phyloP scores from a whole-genome alignment of 2,888 invertebrate genomes.

The Zygaena filipendulae region DNA sequence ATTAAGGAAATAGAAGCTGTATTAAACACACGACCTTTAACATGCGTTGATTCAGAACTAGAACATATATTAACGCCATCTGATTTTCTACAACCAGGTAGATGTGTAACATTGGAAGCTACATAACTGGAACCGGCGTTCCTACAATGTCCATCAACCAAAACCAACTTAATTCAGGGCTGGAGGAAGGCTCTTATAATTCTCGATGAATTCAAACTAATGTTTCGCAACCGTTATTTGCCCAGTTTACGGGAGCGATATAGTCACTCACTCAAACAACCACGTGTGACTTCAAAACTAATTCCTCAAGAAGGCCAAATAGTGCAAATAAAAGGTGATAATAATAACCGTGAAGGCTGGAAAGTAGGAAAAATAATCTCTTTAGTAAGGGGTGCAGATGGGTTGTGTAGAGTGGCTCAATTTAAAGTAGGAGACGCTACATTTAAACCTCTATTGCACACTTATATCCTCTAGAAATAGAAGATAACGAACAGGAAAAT shows the following conservation, averaged over 20 bases:
- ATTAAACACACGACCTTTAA: constrained; percentile 11
- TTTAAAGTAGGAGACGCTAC: constrained; percentile 5
- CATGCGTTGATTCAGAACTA: constrained; percentile 5
- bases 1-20: constrained; percentile 12
- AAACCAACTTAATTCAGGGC: not conserved
- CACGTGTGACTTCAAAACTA: not conserved
- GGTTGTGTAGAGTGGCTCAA: constrained; percentile 7
- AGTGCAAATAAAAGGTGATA: constrained; percentile 7
- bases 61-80: constrained; percentile 8
- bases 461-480: not conserved
- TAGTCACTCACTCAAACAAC: not conserved
- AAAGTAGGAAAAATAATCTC: constrained; percentile 11
- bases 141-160: not conserved
- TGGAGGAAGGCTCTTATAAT: not conserved
- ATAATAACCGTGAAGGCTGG: constrained; percentile 10
- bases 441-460: not conserved
- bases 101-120: not conserved
- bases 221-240: not conserved
- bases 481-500: not conserved
- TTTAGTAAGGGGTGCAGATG: constrained; percentile 7
- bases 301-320: constrained; percentile 3
- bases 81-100: constrained; percentile 7
- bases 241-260: not conserved
- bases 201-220: not conserved
- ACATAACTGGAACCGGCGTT: constrained; percentile 1